A percentile compares a stretch with the other conserved stretches of the same genome.
Conservation (phyloP, 53 echinoderm and acorn worm species). For the Temnopleurus reevesii region DNA sequence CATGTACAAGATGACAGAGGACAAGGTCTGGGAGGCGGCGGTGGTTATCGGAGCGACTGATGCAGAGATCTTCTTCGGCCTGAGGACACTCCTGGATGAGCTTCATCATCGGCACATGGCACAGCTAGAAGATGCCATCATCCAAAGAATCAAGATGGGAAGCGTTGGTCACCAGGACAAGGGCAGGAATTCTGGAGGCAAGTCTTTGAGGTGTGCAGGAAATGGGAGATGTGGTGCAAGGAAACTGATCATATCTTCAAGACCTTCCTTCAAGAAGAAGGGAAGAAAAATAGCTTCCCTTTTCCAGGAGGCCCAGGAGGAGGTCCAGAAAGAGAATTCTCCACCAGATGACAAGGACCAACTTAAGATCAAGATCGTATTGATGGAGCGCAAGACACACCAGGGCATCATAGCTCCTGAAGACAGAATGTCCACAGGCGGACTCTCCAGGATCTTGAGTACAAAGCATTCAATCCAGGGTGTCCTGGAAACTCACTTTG, state of each 20-base stretch:
- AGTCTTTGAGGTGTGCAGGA: not conserved
- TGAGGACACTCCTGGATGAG: conserved; percentile 52
- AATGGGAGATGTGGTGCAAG: not conserved
- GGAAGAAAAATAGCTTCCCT: not conserved
- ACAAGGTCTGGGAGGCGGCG: not conserved
- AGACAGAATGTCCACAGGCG: not conserved
- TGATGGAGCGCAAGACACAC: not conserved
- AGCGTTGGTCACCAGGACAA: not conserved
- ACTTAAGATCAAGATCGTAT: not conserved
- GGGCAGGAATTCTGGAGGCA: not conserved
- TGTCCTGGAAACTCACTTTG: conserved; percentile 7
- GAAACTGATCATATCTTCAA: no score
- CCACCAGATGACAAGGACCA: not conserved
- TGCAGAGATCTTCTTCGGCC: conserved; percentile 42
- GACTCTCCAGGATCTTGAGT: conserved; percentile 5
- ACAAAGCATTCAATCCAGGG: not conserved
- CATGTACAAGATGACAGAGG: conserved; percentile 6
- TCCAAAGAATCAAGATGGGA: not conserved
- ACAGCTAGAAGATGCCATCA: not conserved
- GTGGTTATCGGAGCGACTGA: conserved; percentile 28
- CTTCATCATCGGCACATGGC: not conserved
- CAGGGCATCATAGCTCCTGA: not conserved
- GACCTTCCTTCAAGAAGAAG: no score
- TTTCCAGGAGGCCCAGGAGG: not conserved
- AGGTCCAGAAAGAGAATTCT: not conserved